These are phyloP conservation scores for Podabrus alpinus DNA, from an alignment of 2,888 invertebrate genomes.

Conservation along the genomic window DNA sequence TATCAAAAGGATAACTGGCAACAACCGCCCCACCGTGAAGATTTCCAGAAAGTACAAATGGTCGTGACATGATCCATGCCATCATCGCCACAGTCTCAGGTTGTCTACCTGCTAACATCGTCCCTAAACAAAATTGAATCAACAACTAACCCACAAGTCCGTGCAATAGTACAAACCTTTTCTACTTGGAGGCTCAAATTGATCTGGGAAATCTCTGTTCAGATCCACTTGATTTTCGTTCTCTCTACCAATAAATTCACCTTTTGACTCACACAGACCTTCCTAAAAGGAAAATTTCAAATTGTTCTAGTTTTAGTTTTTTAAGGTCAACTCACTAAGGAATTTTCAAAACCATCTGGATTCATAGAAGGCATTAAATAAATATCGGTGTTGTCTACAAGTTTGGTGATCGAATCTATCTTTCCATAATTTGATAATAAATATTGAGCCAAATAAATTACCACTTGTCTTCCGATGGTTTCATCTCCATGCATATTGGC, in stretches of 20 bases:
- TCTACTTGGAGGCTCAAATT: constrained; percentile 61
- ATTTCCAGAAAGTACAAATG: constrained; percentile 92
- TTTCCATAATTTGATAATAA: constrained; percentile 77
- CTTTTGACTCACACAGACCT: constrained; percentile 75
- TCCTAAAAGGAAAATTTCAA: constrained; percentile 62
- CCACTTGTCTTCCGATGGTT: constrained; percentile 81
- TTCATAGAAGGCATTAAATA: constrained; percentile 97
- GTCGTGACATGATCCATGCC: constrained; percentile 83
- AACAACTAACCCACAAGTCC: neutral
- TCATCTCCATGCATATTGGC: constrained; percentile 98
- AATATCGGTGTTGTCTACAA: constrained; percentile 88
- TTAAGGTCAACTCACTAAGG: constrained; percentile 64
- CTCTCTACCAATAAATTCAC: constrained; percentile 71
- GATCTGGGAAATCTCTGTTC: constrained; percentile 93
- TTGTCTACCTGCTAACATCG: constrained; percentile 66
- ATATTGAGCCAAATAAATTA: constrained; percentile 83
- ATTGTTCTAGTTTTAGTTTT: neutral
- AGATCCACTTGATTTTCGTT: constrained; percentile 83
- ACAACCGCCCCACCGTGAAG: constrained; percentile 96
- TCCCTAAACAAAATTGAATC: constrained; percentile 44
- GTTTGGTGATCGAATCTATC: constrained; percentile 68
- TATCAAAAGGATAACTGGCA: constrained; percentile 96
- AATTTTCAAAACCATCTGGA: constrained; percentile 92
- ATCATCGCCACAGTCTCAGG: constrained; percentile 89
- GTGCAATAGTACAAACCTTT: neutral